Evolutionary conservation across 2,797 vertebrate genomes (phyloP).

Genomic region (Sphenopsis melanotis): DNA sequence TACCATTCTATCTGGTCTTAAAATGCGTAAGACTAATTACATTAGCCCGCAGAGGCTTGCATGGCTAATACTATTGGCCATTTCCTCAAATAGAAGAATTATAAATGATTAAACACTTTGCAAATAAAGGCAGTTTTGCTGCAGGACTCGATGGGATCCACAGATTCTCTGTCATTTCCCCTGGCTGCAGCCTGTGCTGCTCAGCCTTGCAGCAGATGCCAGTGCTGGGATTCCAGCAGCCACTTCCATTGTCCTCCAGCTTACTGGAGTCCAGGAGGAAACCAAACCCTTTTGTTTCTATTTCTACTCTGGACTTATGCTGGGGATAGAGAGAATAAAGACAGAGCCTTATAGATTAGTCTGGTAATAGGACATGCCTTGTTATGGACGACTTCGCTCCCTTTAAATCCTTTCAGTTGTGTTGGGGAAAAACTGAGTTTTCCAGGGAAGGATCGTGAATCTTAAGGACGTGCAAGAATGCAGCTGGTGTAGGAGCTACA

Average conservation of each 20-base stretch:
- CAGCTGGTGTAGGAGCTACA: background rate
- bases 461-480: background rate
- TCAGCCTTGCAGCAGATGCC: background rate
- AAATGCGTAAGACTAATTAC: conserved; percentile 56
- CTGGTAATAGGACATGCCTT: background rate
- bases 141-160: background rate
- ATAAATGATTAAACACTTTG: conserved; percentile 32
- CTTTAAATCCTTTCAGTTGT: background rate
- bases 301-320: conserved; percentile 20
- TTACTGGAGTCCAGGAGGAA: background rate
- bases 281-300: conserved; percentile 37
- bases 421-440: background rate
- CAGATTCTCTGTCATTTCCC: background rate
- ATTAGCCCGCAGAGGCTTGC: conserved; percentile 51
- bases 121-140: background rate
- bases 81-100: conserved; percentile 58
- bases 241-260: background rate
- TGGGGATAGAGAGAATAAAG: conserved; percentile 33
- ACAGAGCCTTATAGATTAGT: conserved; percentile 1
- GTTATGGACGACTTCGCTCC: background rate
- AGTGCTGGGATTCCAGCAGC: background rate
- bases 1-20: conserved; percentile 58
- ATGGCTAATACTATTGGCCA: conserved; percentile 50
- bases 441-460: background rate
- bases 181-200: background rate